These are phyloP conservation scores for Scrobipalpa atriplicella DNA, from an alignment of 2,888 invertebrate species.

Conservation along the genomic window DNA sequence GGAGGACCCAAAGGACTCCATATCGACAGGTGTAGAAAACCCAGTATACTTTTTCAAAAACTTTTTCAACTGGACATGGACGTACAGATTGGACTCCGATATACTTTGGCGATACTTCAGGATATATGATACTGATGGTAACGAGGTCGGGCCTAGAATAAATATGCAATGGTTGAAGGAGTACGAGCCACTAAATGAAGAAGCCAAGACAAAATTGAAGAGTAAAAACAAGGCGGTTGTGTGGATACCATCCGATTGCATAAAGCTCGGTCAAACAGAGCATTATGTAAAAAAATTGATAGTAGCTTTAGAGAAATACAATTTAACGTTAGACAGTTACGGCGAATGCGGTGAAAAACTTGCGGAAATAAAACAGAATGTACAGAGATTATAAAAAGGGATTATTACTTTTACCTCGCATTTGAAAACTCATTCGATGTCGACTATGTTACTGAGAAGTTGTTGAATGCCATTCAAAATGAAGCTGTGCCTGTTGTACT, in stretches of 20 bases:
- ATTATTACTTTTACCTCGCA: slow-evolving; percentile 63
- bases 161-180: slow-evolving; percentile 51
- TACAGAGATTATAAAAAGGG: slow-evolving; percentile 44
- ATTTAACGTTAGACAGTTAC: slow-evolving; percentile 39
- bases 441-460: slow-evolving; percentile 56
- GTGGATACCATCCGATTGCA: slow-evolving; percentile 60
- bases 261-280: neutral
- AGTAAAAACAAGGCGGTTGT: slow-evolving; percentile 60
- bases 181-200: slow-evolving; percentile 28
- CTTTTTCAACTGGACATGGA: slow-evolving; percentile 75
- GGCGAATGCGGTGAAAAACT: slow-evolving; percentile 38
- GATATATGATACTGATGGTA: slow-evolving; percentile 48
- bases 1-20: slow-evolving; percentile 62
- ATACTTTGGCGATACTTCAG: slow-evolving; percentile 62
- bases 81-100: slow-evolving; percentile 67
- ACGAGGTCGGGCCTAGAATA: slow-evolving; percentile 54
- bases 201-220: slow-evolving; percentile 36
- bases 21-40: slow-evolving; percentile 43
- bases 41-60: slow-evolving; percentile 41
- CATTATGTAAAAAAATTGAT: neutral
- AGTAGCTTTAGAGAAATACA: slow-evolving; percentile 29
- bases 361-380: slow-evolving; percentile 45
- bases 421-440: slow-evolving; percentile 61
- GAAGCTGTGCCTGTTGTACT: slow-evolving; percentile 85
- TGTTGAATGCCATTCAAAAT: slow-evolving; percentile 44